Evolutionary conservation across 37 sponge, comb jelly and placozoan species (phyloP).

Genomic region (Ephydatia muelleri): DNA sequence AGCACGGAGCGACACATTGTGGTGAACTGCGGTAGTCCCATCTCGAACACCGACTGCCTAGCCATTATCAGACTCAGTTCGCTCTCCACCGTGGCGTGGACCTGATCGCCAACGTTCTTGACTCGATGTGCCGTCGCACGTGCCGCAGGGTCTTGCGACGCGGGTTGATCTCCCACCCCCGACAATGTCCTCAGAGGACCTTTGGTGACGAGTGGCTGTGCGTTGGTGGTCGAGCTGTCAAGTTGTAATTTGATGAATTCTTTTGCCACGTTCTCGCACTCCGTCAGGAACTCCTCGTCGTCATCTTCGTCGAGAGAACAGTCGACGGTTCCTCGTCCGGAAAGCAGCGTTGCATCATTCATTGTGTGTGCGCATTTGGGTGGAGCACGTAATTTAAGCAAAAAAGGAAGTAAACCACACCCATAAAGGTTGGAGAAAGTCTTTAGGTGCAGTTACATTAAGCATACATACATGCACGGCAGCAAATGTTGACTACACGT

Average conservation of each 20-base stretch:
- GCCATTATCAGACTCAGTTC: not conserved
- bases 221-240: no score
- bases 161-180: not conserved
- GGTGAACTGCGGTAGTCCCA: not conserved
- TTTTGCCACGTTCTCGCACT: not conserved
- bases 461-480: no score
- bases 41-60: not conserved
- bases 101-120: conserved; percentile 18
- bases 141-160: not conserved
- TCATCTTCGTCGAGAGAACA: not conserved
- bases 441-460: no score
- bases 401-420: no score
- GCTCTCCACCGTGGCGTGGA: not conserved
- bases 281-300: not conserved
- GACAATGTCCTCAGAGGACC: not conserved
- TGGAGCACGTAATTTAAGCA: no score
- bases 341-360: no score
- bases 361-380: not conserved
- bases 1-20: not conserved
- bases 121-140: conserved; percentile 6
- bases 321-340: no score
- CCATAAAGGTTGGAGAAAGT: no score
- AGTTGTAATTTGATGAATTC: not conserved
- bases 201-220: not conserved
- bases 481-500: no score